These are phyloP conservation scores for Clunio marinus DNA, from an alignment of 2,888 invertebrate species.

Conservation along the genomic window DNA sequence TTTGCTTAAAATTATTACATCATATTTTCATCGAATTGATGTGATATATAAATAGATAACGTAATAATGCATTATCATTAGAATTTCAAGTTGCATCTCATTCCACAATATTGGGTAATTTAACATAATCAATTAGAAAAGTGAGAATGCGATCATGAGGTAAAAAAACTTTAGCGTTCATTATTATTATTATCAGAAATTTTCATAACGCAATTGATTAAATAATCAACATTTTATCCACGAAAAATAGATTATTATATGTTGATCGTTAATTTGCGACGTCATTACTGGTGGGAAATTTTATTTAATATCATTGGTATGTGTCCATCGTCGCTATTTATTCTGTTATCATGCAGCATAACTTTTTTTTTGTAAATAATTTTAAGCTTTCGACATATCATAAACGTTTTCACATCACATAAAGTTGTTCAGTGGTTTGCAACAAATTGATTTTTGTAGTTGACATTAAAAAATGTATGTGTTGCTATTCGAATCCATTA, in stretches of 20 bases:
- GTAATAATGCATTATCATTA: neutral
- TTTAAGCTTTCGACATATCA: too few relatives aligned
- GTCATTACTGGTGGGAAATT: neutral
- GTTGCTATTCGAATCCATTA: too few relatives aligned
- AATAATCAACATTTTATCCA: slow-evolving; percentile 24
- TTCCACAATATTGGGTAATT: slow-evolving; percentile 32
- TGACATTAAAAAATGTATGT: neutral
- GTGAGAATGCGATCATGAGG: too few relatives aligned
- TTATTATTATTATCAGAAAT: slow-evolving; percentile 24
- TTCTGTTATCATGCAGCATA: too few relatives aligned
- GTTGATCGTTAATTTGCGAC: neutral
- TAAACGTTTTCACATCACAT: too few relatives aligned
- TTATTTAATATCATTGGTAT: neutral
- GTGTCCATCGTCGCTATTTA: neutral
- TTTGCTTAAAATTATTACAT: neutral
- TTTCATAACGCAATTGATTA: slow-evolving; percentile 32
- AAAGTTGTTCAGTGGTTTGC: too few relatives aligned
- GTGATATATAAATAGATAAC: neutral
- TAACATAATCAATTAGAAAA: slow-evolving; percentile 33
- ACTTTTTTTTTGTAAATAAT: too few relatives aligned
- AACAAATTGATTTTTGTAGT: neutral
- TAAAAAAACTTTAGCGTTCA: neutral
- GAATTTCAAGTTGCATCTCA: slow-evolving; percentile 20
- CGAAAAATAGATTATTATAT: neutral
- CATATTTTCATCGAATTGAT: neutral